Evolutionary conservation across 2,797 vertebrate species (phyloP).

Genomic region (Alcedo quadribrachys): DNA sequence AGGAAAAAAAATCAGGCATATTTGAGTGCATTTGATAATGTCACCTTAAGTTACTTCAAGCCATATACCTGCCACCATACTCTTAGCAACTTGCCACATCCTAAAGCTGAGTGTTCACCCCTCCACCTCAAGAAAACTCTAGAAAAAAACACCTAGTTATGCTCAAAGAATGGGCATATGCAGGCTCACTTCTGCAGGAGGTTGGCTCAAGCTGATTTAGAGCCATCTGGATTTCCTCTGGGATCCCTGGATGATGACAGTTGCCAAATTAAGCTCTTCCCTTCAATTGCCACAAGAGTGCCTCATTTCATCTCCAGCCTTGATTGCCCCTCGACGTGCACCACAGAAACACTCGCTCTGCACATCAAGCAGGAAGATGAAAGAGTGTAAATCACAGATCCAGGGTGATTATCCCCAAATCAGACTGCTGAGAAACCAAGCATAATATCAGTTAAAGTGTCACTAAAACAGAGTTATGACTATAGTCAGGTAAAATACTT

Average conservation of each 20-base stretch:
- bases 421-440: conserved; percentile 44
- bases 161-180: neutral
- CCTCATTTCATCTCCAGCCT: conserved; percentile 12
- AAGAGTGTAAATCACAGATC: conserved; percentile 26
- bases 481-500: conserved; percentile 64
- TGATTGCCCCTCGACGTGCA: conserved; percentile 59
- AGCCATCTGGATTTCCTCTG: conserved; percentile 39
- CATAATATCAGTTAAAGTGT: conserved; percentile 48
- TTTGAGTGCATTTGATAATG: neutral
- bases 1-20: neutral
- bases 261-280: conserved; percentile 43
- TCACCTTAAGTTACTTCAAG: neutral
- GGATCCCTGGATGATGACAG: conserved; percentile 19
- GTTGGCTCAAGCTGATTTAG: conserved; percentile 21
- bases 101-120: fast-evolving
- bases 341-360: conserved; percentile 41
- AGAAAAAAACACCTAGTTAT: neutral
- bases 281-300: conserved; percentile 13
- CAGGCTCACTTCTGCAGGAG: neutral
- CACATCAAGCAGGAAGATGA: conserved; percentile 25
- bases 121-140: neutral
- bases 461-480: conserved; percentile 61
- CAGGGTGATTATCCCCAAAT: conserved; percentile 52
- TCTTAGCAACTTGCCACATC: neutral
- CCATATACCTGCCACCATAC: neutral